Evolutionary conservation across 2,888 invertebrate genomes (phyloP).

Genomic region (Cryptocephalus moraei): DNA sequence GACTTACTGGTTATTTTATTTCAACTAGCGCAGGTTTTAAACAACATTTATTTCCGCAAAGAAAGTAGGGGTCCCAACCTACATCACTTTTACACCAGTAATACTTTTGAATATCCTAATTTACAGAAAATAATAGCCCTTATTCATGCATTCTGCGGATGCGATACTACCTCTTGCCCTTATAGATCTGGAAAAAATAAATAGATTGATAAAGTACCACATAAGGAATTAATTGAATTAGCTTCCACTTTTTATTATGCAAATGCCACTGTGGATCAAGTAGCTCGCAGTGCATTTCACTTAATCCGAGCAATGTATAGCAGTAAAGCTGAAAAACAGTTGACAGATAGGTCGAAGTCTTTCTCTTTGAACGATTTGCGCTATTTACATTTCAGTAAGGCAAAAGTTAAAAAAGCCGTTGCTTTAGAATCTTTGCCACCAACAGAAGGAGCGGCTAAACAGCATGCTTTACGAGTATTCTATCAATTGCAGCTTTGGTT

Average conservation of each 20-base stretch:
- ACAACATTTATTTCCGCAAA: neutral
- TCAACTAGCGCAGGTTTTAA: neutral
- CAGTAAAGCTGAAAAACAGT: neutral
- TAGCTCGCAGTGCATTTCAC: neutral
- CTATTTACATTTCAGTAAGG: no score
- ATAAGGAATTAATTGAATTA: neutral
- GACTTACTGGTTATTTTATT: slow-evolving; percentile 1
- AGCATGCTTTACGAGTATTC: no score
- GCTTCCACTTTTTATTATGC: neutral
- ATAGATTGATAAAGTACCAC: neutral
- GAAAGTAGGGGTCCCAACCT: no score
- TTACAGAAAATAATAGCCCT: slow-evolving; percentile 1
- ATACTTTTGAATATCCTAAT: neutral
- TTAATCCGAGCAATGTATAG: neutral
- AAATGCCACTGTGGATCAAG: neutral
- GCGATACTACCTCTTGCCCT: neutral
- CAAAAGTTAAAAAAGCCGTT: neutral
- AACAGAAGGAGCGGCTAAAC: neutral
- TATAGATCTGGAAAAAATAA: neutral
- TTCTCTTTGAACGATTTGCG: neutral
- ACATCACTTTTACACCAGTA: neutral
- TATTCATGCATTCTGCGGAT: neutral
- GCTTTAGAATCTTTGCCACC: neutral
- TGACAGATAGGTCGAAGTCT: neutral
- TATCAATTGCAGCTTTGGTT: no score